A percentile compares a stretch with the other conserved stretches of the same genome.
These are phyloP conservation scores for Xestia sexstrigata DNA, from an alignment of 2,888 invertebrate genomes.

Conservation along the genomic window DNA sequence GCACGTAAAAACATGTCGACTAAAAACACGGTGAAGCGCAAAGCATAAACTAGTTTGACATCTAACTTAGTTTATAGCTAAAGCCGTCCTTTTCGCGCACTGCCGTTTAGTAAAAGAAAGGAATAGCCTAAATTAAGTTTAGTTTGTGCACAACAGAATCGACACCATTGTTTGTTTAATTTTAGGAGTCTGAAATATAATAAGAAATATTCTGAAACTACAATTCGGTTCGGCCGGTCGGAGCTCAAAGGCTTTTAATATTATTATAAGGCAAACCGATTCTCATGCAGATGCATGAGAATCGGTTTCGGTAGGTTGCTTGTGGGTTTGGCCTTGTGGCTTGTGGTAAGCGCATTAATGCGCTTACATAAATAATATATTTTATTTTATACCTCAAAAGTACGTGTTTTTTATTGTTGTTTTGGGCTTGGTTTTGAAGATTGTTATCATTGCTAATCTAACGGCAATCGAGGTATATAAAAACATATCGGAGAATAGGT, in stretches of 20 bases:
- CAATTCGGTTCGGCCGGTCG: background rate
- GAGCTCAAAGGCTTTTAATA: background rate
- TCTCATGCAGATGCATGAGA: background rate
- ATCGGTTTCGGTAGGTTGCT: no score
- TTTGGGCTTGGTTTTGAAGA: slow-evolving; percentile 12
- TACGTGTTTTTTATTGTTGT: background rate
- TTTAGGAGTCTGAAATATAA: background rate
- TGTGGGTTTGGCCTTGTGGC: no score
- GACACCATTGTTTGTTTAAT: background rate
- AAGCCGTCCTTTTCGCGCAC: no score
- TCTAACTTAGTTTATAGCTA: background rate
- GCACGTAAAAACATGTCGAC: no score
- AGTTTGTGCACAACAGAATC: no score
- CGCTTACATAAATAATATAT: background rate
- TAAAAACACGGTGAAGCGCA: no score
- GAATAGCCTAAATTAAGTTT: no score
- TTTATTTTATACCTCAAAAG: background rate
- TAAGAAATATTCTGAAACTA: background rate
- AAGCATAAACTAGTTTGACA: no score
- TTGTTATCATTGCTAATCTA: slow-evolving; percentile 19
- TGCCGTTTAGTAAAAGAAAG: no score
- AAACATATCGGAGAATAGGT: background rate
- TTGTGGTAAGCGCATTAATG: no score
- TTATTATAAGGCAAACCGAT: background rate
- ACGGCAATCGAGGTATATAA: slow-evolving; percentile 7